Evolutionary conservation across 2,113 vertebrate genomes (phyloP), one percentile per base, ranked within the genome.

Genomic region (Thalassarche chlororhynchos): DNA sequence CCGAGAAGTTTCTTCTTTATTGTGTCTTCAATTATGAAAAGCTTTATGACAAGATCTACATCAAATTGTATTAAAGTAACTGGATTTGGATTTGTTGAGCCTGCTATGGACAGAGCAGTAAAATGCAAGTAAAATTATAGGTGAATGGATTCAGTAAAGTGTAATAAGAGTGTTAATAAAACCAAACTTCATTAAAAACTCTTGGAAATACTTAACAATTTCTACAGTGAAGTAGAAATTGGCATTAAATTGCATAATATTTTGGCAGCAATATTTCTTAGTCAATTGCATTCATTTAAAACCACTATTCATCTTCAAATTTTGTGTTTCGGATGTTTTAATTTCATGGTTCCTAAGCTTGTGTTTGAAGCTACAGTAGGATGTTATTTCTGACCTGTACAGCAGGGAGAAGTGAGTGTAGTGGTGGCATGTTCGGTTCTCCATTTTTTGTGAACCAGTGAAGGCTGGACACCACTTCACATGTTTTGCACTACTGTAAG

Each of bases 341-440:
- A 36, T 74, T 44, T 82, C n/a, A 19, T 46, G 18, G 8, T 24
- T 69, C 44, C 44, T 65, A 38, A 85, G 34, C 28, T 46, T 52
- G 44, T 29, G 4, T 88, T 94, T 80, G 75, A 70, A 89, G 46
- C 46, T 93, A 14, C 14, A 17, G 25, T 12, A 54, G 14, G 68
- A 12, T 2, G 0, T 80, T 69, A 6, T 51, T 83, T 83, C 31
- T 83, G 24, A 52, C 40, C 25, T 83, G 54, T 65, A 12, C 24
- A 25, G 32, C 17, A 36, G n/a, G 44, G 12, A 65, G 65, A 46
- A 61, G 49, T n/a, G 81, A 26, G 19, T 31, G 19, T 79, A 1
- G 1, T 23, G 28, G 10, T 36, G 47, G 49, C 24, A 36, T 0
- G 1, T 84, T 69, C 0, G 1, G 15, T 49, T 80, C 12, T 42